Evolutionary conservation across 2,797 vertebrate species (phyloP), one percentile per base, ranked within the genome.

Genomic region (Nyctalus aviator): DNA sequence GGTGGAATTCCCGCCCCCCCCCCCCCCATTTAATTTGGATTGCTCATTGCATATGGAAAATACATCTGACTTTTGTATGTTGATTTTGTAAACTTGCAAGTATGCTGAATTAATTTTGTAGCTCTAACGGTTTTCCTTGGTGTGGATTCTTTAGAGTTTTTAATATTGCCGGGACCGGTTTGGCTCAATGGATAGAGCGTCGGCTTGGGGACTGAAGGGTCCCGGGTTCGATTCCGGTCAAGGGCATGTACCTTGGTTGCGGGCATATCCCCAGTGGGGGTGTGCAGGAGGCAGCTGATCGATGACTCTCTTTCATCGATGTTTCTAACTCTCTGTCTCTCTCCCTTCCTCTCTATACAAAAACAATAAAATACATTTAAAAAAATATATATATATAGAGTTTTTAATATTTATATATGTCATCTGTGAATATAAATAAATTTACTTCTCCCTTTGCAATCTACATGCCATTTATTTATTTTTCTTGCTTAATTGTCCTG

Each of bases 371-470:
- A n/a, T n/a, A n/a, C n/a, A n/a, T n/a, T n/a, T n/a, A n/a, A n/a
- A n/a, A n/a, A n/a, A n/a, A n/a, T n/a, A n/a, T n/a, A n/a, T n/a
- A n/a, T n/a, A n/a, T n/a, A n/a, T n/a, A n/a, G 37, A 18, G 46
- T 32, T 66, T 66, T 66, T 17, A n/a, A 64, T 64, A n/a, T 50
- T 13, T 76, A 53, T 32, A 32, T n/a, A 23, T 62, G 21, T 75
- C 20, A 81, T 76, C 44, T 94, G 23, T 62, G 44, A 88, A 73
- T 57, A 44, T 66, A 23, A 12, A 35, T 59, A 27, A 18, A 50
- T 95, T 88, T 84, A 77, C 20, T 68, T 94, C 48, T 92, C 72
- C 21, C 35, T 90, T 94, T 85, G 20, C 15, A 76, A 69, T 69
- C 53, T 89, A 25, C 30, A 64, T 93, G 2, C 1, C 6, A 32